Evolutionary conservation across 2,797 vertebrate species (phyloP).

Genomic region (Spheniscus humboldti): DNA sequence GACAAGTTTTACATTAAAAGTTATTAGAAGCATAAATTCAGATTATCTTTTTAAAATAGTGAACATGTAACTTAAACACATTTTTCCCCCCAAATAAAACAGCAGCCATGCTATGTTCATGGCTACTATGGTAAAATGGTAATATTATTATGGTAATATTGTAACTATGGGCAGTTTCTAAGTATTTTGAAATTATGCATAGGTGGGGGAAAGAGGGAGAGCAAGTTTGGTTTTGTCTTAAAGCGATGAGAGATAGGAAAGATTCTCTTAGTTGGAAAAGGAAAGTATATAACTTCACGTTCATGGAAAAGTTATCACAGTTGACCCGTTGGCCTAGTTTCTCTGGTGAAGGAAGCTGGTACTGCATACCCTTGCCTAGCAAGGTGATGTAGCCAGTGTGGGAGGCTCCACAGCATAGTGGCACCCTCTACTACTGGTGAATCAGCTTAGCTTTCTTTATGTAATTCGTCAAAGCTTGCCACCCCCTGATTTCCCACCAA

Average conservation of each 20-base stretch:
- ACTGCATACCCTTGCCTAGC: neutral
- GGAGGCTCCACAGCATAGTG: neutral
- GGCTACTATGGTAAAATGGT: neutral
- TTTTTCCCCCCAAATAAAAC: neutral
- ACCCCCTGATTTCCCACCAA: neutral
- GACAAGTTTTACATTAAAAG: neutral
- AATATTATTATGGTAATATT: neutral
- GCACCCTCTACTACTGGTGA: neutral
- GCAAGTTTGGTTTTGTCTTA: neutral
- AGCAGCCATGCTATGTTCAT: neutral
- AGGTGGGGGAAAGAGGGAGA: neutral
- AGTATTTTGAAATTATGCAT: neutral
- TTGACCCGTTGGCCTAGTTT: neutral
- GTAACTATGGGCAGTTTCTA: neutral
- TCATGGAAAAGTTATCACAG: neutral
- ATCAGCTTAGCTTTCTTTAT: neutral
- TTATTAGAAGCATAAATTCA: neutral
- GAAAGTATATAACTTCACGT: neutral
- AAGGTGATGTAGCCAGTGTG: slow-evolving; percentile 1
- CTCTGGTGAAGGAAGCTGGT: neutral
- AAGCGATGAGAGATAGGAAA: neutral
- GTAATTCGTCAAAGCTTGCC: neutral
- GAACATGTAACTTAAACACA: neutral
- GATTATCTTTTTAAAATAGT: neutral
- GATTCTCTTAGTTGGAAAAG: neutral